Conservation (phyloP, 30 jellyfish, hydroid and myxozoan genomes). For the Haliclystus octoradiatus region DNA sequence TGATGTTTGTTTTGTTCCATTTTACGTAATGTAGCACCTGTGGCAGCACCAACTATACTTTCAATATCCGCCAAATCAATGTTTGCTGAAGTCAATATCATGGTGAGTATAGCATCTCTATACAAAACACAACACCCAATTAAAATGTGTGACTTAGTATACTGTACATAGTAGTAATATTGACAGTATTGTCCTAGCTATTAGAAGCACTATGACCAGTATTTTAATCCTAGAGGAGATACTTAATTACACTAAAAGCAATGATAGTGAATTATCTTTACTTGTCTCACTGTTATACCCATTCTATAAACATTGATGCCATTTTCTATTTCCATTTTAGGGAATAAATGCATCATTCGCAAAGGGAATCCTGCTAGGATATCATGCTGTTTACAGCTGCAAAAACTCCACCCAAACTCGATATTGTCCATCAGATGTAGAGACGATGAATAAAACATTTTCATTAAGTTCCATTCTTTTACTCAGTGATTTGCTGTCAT, state of each 20-base stretch:
- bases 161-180: too few relatives aligned
- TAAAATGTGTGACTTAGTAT: too few relatives aligned
- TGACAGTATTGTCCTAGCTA: too few relatives aligned
- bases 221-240: too few relatives aligned
- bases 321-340: slow-evolving; percentile 10
- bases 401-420: slow-evolving; percentile 9
- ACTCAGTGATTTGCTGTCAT: slow-evolving; percentile 13
- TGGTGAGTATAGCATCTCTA: slow-evolving; percentile 1
- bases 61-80: not conserved
- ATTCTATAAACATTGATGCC: too few relatives aligned
- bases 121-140: too few relatives aligned
- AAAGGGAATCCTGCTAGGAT: slow-evolving; percentile 41
- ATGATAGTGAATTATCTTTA: too few relatives aligned
- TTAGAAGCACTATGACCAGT: too few relatives aligned
- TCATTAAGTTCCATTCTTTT: not conserved
- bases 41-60: slow-evolving; percentile 5
- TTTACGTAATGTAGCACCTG: not conserved
- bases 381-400: slow-evolving; percentile 16
- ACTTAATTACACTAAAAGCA: too few relatives aligned
- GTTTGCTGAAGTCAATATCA: not conserved
- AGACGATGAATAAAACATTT: slow-evolving; percentile 1
- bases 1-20: not conserved
- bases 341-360: slow-evolving; percentile 14
- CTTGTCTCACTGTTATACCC: too few relatives aligned
- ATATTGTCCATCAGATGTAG: not conserved